phyloP scores from a whole-genome alignment of 1,140 invertebrate species.

The Lordiphosa stackelbergi region DNA sequence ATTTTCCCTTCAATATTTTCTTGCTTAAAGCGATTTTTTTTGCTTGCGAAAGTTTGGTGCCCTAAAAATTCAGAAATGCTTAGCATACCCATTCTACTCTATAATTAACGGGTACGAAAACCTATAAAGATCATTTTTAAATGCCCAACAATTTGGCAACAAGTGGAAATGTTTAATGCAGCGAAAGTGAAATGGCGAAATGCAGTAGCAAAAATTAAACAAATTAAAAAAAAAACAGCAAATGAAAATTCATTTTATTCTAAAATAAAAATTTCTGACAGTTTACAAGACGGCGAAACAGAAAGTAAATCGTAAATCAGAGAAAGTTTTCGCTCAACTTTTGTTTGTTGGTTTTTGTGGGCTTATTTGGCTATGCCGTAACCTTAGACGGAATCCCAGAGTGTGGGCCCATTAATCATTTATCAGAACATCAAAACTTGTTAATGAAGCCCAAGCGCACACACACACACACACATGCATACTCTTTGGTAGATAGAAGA shows the following conservation, averaged over 20 bases:
- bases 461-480: not conserved
- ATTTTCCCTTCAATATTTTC: too few relatives aligned
- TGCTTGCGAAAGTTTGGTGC: too few relatives aligned
- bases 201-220: slow-evolving; percentile 36
- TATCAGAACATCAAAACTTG: slow-evolving; percentile 50
- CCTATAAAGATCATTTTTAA: slow-evolving; percentile 5
- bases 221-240: slow-evolving; percentile 13
- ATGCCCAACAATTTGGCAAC: slow-evolving; percentile 9
- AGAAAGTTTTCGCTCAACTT: slow-evolving; percentile 47
- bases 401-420: slow-evolving; percentile 57
- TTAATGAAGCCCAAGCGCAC: slow-evolving; percentile 47
- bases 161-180: slow-evolving; percentile 46
- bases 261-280: slow-evolving; percentile 44
- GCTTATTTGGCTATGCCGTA: slow-evolving; percentile 63
- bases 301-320: slow-evolving; percentile 72
- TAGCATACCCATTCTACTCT: too few relatives aligned
- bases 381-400: slow-evolving; percentile 26
- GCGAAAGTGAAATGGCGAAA: slow-evolving; percentile 56
- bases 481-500: not conserved
- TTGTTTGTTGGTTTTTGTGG: slow-evolving; percentile 15
- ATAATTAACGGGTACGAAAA: too few relatives aligned
- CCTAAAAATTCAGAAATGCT: too few relatives aligned
- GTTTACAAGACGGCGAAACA: slow-evolving; percentile 57
- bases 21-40: too few relatives aligned
- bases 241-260: slow-evolving; percentile 29